A percentile compares a stretch with the other conserved stretches of the same genome.
These are phyloP conservation scores for Ceratina australensis DNA, from an alignment of 1,140 invertebrate genomes.

Conservation along the genomic window DNA sequence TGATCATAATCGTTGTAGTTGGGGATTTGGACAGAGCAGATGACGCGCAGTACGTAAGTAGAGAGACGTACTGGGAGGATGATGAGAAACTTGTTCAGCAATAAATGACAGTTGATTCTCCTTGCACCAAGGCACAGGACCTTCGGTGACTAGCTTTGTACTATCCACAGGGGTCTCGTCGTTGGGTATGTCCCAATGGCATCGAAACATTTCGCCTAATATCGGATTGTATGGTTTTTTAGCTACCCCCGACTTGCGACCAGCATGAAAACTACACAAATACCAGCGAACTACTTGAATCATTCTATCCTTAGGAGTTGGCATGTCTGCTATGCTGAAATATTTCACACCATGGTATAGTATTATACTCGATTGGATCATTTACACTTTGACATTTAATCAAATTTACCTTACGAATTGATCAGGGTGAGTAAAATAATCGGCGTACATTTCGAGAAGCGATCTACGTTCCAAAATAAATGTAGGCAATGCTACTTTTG, in stretches of 20 bases:
- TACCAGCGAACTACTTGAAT: constrained; percentile 97
- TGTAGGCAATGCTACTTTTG: constrained; percentile 97
- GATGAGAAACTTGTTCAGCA: constrained; percentile 99
- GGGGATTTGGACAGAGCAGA: too few species aligned
- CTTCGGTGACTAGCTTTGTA: constrained; percentile 82
- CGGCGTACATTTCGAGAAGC: constrained; percentile 97
- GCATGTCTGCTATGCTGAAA: constrained; percentile 89
- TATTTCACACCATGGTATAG: neutral
- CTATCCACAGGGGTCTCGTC: constrained; percentile 52
- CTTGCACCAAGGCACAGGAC: constrained; percentile 90
- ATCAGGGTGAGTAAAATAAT: constrained; percentile 99
- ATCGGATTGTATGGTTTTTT: constrained; percentile 99
- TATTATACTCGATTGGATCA: neutral
- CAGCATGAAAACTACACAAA: constrained; percentile 97
- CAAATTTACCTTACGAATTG: constrained; percentile 91
- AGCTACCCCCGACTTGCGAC: constrained; percentile 94
- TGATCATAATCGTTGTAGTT: too few species aligned
- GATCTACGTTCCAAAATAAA: constrained; percentile 97
- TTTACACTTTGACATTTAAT: constrained; percentile 60
- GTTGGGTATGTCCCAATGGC: constrained; percentile 88
- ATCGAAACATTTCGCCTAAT: constrained; percentile 95
- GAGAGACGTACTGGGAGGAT: constrained; percentile 91
- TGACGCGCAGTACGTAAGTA: too few species aligned
- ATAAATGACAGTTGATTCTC: constrained; percentile 92
- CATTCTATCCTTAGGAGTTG: constrained; percentile 93